These are phyloP conservation scores for Callosobruchus maculatus DNA, from an alignment of 2,888 invertebrate genomes.

Conservation along the genomic window DNA sequence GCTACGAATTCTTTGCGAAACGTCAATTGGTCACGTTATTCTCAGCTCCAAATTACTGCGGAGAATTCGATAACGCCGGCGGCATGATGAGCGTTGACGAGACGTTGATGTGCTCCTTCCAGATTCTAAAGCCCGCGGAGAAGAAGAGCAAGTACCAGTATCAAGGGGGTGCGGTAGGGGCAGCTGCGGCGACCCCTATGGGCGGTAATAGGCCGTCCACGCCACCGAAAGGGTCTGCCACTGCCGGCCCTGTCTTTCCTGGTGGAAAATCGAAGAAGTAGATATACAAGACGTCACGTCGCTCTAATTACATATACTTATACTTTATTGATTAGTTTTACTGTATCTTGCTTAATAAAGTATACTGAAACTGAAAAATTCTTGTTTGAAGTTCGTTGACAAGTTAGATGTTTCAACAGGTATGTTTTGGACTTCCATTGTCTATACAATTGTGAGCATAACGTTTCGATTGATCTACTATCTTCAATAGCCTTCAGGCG, in stretches of 20 bases:
- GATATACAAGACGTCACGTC: neutral
- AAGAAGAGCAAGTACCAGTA: constrained; percentile 99
- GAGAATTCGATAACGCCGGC: constrained; percentile 98
- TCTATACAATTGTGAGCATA: no score
- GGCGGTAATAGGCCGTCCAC: neutral
- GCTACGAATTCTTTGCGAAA: constrained; percentile 98
- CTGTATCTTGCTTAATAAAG: neutral
- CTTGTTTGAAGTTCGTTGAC: no score
- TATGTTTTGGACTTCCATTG: no score
- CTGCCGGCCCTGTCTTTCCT: neutral
- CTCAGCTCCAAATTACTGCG: constrained; percentile 97
- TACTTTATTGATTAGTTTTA: neutral
- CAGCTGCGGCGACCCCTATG: neutral
- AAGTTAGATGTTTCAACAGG: no score
- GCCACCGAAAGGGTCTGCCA: neutral
- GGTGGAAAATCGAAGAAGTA: neutral
- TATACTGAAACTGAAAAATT: neutral
- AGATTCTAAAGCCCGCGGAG: constrained; percentile 94
- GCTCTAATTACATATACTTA: neutral
- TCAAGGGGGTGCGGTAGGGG: constrained; percentile 44
- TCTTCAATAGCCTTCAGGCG: no score
- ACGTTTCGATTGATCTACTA: no score
- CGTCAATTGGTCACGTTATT: constrained; percentile 96
- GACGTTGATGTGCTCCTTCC: constrained; percentile 98
- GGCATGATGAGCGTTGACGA: constrained; percentile 99